phyloP scores from a whole-genome alignment of 2,113 vertebrate species.

The Archocentrus centrarchus region DNA sequence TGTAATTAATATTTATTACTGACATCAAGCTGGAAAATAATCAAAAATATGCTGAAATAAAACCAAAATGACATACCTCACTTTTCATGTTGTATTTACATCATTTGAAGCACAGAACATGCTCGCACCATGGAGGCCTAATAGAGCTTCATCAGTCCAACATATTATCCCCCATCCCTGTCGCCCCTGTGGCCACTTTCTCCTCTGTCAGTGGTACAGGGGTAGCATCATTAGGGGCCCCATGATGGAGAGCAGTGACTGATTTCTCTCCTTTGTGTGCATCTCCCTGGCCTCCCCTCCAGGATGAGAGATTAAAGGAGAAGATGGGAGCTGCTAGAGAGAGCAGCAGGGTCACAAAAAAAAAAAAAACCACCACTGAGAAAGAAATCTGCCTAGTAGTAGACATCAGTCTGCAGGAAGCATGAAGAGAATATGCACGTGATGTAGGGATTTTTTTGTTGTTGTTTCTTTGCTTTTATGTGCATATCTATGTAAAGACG shows the following conservation, averaged over 20 bases:
- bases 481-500: not conserved
- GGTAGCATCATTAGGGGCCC: conserved; percentile 60
- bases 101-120: conserved; percentile 11
- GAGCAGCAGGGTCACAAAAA: conserved; percentile 32
- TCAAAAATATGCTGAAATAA: conserved; percentile 34
- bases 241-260: conserved; percentile 48
- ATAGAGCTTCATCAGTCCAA: conserved; percentile 32
- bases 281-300: conserved; percentile 23
- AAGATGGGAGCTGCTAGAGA: conserved; percentile 32
- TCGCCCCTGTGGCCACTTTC: conserved; percentile 44
- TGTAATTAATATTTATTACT: conserved; percentile 4
- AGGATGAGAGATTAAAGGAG: conserved; percentile 50
- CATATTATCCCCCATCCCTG: conserved; percentile 13
- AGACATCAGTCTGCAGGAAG: conserved; percentile 33
- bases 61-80: not conserved
- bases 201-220: conserved; percentile 48
- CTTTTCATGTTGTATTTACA: conserved; percentile 27
- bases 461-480: not conserved
- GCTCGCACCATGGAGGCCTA: conserved; percentile 1
- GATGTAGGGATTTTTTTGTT: not conserved
- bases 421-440: not conserved
- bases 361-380: not conserved
- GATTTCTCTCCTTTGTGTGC: conserved; percentile 29
- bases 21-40: not conserved
- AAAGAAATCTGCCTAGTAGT: conserved; percentile 1